Base-by-base conservation (phyloP, 2,888 invertebrate species). In the Chydorus sphaericus region DNA sequence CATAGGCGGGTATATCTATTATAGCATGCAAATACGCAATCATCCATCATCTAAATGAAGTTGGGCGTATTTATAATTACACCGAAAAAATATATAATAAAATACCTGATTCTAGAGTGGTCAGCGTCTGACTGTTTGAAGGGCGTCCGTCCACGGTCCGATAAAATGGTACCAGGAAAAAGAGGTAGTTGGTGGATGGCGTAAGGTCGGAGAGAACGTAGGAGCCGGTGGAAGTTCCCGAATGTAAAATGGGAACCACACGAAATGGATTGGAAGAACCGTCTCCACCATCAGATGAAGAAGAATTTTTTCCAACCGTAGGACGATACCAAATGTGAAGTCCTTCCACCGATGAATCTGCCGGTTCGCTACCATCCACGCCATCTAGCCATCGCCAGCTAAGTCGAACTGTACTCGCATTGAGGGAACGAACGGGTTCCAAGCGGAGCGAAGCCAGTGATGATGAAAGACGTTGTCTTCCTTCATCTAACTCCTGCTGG, bases 91-190 rank as follows among this genome's bases (percentile, higher is more conserved):
- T 33, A 33, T 10, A n/a, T 33, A 39, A 7, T 6, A 20, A 36
- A 23, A 31, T 52, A 36, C 52, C 52, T 69, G 93, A 93, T 73
- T 93, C 91, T 59, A 85, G 77, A 6, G 93, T 94, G 62, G 82
- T 81, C 44, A 85, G 85, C 49, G 82, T 76, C 68, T 84, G 82
- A 33, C 89, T 83, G 72, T 94, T 96, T 59, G 92, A 92, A 44
- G 93, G 92, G 67, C 88, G 86, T 4, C 94, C 94, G 69, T 94
- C 82, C 60, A 90, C 78, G 50, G 82, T 79, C 68, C 84, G 84
- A 70, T 84, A 89, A 73, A 88, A 93, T 8, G 93, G 92, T 65
- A 87, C 85, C 62, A 93, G 79, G 70, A 93, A 91, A 64, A 94
- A 84, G 71, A 92, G 90, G 69, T 94, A 94, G 68, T 84, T 83